A percentile compares a stretch with the other conserved stretches of the same genome.
phyloP scores from a whole-genome alignment of 2,797 vertebrate species.

The Simalia tracyae region DNA sequence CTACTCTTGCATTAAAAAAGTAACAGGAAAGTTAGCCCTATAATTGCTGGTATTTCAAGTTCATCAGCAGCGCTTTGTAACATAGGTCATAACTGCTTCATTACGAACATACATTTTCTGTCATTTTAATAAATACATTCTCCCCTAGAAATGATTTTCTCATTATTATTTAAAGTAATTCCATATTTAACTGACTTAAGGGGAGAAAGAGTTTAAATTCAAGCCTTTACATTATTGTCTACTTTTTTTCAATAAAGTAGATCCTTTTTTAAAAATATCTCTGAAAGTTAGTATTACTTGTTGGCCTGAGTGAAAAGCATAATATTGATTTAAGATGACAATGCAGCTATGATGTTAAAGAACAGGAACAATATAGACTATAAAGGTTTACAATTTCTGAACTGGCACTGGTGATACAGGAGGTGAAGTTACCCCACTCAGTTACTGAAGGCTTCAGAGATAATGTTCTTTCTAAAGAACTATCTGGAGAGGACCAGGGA shows the following conservation, averaged over 20 bases:
- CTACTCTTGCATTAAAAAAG: neutral
- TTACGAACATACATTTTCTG: slow-evolving; percentile 49
- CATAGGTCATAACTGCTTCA: slow-evolving; percentile 56
- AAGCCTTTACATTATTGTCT: slow-evolving; percentile 3
- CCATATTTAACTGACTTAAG: slow-evolving; percentile 27
- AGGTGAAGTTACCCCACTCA: neutral
- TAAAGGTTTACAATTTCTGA: neutral
- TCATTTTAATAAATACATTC: slow-evolving; percentile 51
- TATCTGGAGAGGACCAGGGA: neutral
- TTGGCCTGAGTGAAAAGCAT: neutral
- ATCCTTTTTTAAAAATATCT: neutral
- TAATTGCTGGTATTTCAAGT: slow-evolving; percentile 18
- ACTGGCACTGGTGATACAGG: neutral
- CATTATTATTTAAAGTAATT: slow-evolving; percentile 42
- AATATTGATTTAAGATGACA: neutral
- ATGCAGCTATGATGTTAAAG: neutral
- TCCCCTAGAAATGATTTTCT: slow-evolving; percentile 46
- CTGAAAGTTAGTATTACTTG: neutral
- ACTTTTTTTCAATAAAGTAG: neutral
- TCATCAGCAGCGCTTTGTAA: slow-evolving; percentile 46
- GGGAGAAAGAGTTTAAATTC: neutral
- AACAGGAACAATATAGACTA: neutral
- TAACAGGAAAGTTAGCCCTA: neutral
- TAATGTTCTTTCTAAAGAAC: neutral
- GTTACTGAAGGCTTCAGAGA: neutral